These are phyloP conservation scores for Botrylloides violaceus DNA, from an alignment of 23 tunicate genomes.

Conservation along the genomic window DNA sequence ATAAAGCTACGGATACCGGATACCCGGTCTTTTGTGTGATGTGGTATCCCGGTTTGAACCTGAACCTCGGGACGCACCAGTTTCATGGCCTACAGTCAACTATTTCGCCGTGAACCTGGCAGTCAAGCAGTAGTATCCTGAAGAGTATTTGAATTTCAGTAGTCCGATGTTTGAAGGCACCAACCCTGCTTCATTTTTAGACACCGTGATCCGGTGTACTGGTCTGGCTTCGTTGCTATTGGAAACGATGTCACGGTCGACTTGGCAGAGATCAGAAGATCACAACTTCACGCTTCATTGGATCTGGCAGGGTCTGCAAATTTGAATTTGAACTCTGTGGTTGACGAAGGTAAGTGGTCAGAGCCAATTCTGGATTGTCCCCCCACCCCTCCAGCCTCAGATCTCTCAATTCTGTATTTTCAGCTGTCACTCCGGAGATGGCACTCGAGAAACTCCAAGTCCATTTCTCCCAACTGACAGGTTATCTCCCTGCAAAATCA, in stretches of 20 bases:
- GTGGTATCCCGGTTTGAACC: too few species aligned
- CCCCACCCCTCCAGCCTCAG: neutral
- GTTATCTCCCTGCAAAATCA: slow-evolving; percentile 21
- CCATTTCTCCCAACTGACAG: slow-evolving; percentile 32
- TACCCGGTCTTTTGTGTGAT: too few species aligned
- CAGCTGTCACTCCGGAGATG: slow-evolving; percentile 1
- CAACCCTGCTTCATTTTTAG: too few species aligned
- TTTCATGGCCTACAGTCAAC: too few species aligned
- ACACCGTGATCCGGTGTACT: slow-evolving; percentile 29
- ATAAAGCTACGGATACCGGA: too few species aligned
- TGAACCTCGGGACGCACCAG: too few species aligned
- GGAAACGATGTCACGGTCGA: slow-evolving; percentile 53
- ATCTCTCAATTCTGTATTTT: neutral
- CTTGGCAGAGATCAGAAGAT: slow-evolving; percentile 37
- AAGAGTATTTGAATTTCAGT: neutral
- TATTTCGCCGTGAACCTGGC: too few species aligned
- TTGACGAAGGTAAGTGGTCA: slow-evolving; percentile 35
- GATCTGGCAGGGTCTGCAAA: slow-evolving; percentile 28
- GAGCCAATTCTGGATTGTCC: neutral
- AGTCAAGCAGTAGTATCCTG: too few species aligned
- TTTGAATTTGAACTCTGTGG: slow-evolving; percentile 15
- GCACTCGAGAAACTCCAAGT: slow-evolving; percentile 23
- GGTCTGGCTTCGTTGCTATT: slow-evolving; percentile 46
- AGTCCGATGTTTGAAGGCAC: neutral
- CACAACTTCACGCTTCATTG: slow-evolving; percentile 42